Conservation (phyloP, 2,797 vertebrate species). For the Apogon hyalosoma region DNA sequence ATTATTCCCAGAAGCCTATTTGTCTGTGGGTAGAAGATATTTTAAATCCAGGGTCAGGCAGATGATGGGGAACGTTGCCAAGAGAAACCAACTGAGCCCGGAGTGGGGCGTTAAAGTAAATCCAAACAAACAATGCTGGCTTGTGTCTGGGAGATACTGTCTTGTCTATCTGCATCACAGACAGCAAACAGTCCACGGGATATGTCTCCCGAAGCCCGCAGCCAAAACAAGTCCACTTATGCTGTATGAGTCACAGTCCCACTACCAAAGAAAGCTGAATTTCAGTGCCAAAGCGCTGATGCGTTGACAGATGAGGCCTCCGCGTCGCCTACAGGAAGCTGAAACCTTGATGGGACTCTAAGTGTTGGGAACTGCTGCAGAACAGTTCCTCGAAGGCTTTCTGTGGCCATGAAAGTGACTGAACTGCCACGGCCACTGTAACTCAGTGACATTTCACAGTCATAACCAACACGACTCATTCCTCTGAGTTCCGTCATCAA, state of each 20-base stretch:
- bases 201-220: constrained; percentile 44
- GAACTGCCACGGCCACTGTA: constrained; percentile 29
- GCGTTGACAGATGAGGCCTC: constrained; percentile 61
- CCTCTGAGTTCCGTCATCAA: constrained; percentile 34
- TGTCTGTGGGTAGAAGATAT: constrained; percentile 67
- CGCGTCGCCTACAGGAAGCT: constrained; percentile 44
- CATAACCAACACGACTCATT: constrained; percentile 19
- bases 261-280: constrained; percentile 45
- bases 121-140: constrained; percentile 72
- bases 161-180: constrained; percentile 59
- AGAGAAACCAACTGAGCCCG: constrained; percentile 62
- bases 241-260: constrained; percentile 53
- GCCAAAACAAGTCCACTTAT: constrained; percentile 62
- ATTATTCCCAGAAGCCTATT: constrained; percentile 60
- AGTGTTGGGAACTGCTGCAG: constrained; percentile 44
- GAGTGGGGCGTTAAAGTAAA: constrained; percentile 69
- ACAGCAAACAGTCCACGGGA: constrained; percentile 50
- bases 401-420: constrained; percentile 44
- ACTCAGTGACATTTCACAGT: constrained; percentile 48
- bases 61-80: constrained; percentile 65
- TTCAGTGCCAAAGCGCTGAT: constrained; percentile 44
- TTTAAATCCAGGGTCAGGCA: constrained; percentile 68
- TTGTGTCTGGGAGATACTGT: constrained; percentile 63
- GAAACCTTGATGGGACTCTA: constrained; percentile 40
- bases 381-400: constrained; percentile 54